These are phyloP conservation scores for Dendrophyllia cribrosa DNA, from an alignment of 64 coral and sea anemone genomes.

Conservation along the genomic window DNA sequence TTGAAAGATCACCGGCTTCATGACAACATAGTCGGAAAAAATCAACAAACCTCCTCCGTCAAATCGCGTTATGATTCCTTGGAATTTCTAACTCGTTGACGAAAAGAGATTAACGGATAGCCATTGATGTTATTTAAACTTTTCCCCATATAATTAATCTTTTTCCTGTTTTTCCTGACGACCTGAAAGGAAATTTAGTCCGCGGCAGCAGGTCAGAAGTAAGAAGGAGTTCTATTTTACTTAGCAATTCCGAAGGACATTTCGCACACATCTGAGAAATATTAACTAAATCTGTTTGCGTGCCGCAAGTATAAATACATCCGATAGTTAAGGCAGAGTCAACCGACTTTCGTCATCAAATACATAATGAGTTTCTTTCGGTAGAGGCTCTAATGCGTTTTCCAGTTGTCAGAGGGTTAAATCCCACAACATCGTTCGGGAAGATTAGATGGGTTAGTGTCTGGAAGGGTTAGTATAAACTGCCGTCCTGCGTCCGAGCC, in stretches of 20 bases:
- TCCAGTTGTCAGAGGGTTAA: constrained; percentile 41
- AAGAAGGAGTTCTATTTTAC: not conserved
- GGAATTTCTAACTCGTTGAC: not conserved
- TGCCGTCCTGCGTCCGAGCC: constrained; percentile 2
- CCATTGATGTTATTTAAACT: not conserved
- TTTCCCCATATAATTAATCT: constrained; percentile 19
- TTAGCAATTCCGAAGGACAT: constrained; percentile 28
- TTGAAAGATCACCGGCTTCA: not conserved
- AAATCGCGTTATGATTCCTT: not conserved
- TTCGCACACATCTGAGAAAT: constrained; percentile 44
- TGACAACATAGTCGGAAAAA: not conserved
- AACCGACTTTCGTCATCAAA: constrained; percentile 46
- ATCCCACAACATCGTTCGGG: constrained; percentile 39
- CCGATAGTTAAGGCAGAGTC: constrained; percentile 42
- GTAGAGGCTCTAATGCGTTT: constrained; percentile 46
- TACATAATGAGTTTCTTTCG: constrained; percentile 61
- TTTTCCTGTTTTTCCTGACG: constrained; percentile 47
- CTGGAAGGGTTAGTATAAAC: constrained; percentile 45
- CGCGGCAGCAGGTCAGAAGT: not conserved
- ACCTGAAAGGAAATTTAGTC: constrained; percentile 23
- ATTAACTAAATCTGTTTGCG: constrained; percentile 41
- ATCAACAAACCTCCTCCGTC: not conserved
- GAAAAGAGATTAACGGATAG: constrained; percentile 29
- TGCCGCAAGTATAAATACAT: constrained; percentile 48
- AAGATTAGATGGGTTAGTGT: constrained; percentile 36